Base-by-base conservation (phyloP, 1,140 invertebrate species). In the Manduca sexta region DNA sequence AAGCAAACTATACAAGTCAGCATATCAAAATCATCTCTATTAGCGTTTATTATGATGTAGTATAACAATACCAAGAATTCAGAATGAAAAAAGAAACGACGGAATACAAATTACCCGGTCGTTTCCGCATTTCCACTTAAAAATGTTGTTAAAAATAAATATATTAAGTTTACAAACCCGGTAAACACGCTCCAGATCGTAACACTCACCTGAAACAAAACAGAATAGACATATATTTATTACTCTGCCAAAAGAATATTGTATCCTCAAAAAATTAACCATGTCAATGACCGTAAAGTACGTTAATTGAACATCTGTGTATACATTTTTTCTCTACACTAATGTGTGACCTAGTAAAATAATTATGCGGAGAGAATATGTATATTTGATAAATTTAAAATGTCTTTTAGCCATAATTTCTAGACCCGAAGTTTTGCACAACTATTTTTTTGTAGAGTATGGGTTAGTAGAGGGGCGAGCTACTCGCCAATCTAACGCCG, bases 121-220 rank as follows among this genome's bases (percentile, higher is more conserved):
- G n/a, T n/a, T n/a, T n/a, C n/a, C n/a, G n/a, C n/a, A n/a, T n/a
- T n/a, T n/a, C n/a, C n/a, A n/a, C n/a, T n/a, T n/a, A n/a, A n/a
- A n/a, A n/a, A n/a, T n/a, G n/a, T n/a, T n/a, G n/a, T n/a, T n/a
- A n/a, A n/a, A n/a, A n/a, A n/a, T n/a, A 34, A 34, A 12, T 34
- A 13, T 45, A 26, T 26, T 26, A 35, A 48, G 10, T 41, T 45
- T 60, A 60, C 57, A 52, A 52, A 61, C 46, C 55, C 49, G 35
- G n/a, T 48, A 74, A 42, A 46, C 71, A 49, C 68, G 62, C 62
- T 34, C 16, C 29, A 49, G n/a, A 40, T 40, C 16, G 8, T 45
- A 18, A 35, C 33, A 73, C 71, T 74, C 55, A 74, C 71, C 71
- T 74, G 69, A 56, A 74, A 70, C 53, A 69, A 70, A 56, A 49